Conservation (phyloP, 2,888 invertebrate species). For the Enchytraeus crypticus region DNA sequence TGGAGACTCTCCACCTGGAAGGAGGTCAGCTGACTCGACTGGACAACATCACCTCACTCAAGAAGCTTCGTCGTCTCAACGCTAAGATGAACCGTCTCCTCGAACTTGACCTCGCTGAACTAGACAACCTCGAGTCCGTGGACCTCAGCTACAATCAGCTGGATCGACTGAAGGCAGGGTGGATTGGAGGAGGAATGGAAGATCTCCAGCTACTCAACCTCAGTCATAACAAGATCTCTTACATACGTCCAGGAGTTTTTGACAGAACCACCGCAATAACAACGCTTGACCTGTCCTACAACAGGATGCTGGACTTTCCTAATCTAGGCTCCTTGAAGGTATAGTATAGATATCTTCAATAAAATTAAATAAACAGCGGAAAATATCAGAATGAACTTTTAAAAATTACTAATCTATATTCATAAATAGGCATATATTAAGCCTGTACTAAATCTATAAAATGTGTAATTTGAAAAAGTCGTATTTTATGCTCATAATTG, state of each 20-base stretch:
- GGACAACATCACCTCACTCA: constrained; percentile 8
- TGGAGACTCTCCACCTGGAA: constrained; percentile 18
- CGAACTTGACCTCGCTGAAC: constrained; percentile 8
- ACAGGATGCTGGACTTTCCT: constrained; percentile 14
- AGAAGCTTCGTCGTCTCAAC: constrained; percentile 16
- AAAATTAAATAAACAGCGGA: no score
- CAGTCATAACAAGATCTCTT: constrained; percentile 19
- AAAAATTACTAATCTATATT: no score
- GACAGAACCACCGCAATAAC: constrained; percentile 11
- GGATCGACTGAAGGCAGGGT: constrained; percentile 10
- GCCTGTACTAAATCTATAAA: no score
- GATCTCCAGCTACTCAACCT: constrained; percentile 21
- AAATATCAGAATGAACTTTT: no score
- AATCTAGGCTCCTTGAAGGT: constrained; percentile 8
- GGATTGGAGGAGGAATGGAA: constrained; percentile 15
- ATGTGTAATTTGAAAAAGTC: no score
- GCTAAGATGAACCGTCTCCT: constrained; percentile 18
- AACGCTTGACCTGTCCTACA: constrained; percentile 23
- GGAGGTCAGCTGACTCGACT: constrained; percentile 12
- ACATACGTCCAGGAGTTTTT: constrained; percentile 15
- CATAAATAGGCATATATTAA: no score
- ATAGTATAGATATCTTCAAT: no score
- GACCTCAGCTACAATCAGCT: constrained; percentile 26
- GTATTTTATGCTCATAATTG: no score
- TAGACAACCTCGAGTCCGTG: constrained; percentile 17